Evolutionary conservation across 2,888 invertebrate species (phyloP).

Genomic region (Mantis religiosa): DNA sequence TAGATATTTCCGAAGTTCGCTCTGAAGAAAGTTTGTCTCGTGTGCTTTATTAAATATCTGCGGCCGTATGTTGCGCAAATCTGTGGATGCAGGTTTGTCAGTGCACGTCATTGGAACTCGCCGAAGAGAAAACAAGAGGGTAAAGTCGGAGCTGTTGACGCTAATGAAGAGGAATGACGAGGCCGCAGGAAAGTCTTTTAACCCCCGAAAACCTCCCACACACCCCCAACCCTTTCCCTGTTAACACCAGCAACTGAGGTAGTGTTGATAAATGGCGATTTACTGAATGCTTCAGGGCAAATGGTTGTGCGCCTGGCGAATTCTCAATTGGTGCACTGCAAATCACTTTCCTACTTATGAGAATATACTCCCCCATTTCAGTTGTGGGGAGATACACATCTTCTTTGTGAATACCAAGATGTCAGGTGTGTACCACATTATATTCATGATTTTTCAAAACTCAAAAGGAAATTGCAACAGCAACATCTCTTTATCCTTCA

Average conservation of each 20-base stretch:
- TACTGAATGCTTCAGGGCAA: neutral
- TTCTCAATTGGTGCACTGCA: slow-evolving; percentile 5
- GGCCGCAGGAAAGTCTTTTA: neutral
- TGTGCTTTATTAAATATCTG: neutral
- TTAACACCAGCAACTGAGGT: neutral
- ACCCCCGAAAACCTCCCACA: neutral
- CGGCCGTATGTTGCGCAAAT: neutral
- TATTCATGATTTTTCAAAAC: too few relatives aligned
- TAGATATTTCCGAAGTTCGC: too few relatives aligned
- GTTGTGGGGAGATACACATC: neutral
- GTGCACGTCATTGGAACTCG: slow-evolving; percentile 9
- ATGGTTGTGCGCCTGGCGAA: slow-evolving; percentile 3
- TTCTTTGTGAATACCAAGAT: too few relatives aligned
- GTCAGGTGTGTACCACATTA: too few relatives aligned
- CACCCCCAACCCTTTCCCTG: neutral
- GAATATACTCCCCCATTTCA: neutral
- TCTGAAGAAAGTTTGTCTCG: too few relatives aligned
- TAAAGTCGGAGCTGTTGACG: slow-evolving; percentile 2
- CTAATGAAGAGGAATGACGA: slow-evolving; percentile 25
- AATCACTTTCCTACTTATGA: neutral
- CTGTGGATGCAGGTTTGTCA: slow-evolving; percentile 4
- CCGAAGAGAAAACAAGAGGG: slow-evolving; percentile 3
- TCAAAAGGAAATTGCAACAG: too few relatives aligned
- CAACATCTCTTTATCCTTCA: too few relatives aligned
- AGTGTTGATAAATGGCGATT: slow-evolving; percentile 19